These are phyloP conservation scores for Drosophila pseudotakahashii DNA, from an alignment of 2,888 invertebrate genomes.

Conservation along the genomic window DNA sequence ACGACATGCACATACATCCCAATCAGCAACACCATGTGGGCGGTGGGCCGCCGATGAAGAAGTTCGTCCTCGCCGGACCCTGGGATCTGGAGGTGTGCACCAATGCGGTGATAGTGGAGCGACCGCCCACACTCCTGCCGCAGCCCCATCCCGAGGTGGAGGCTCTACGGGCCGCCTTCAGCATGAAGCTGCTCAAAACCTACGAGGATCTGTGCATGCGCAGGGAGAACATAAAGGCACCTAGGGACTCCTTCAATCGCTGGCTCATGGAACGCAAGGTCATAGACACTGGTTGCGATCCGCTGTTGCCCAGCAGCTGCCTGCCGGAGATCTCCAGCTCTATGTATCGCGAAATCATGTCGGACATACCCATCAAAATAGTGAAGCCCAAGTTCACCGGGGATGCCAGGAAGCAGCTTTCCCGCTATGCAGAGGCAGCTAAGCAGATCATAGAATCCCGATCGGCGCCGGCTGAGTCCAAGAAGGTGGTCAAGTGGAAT, in stretches of 20 bases:
- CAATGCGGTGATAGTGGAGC: constrained; percentile 92
- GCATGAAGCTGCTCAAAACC: constrained; percentile 93
- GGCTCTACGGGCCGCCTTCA: constrained; percentile 91
- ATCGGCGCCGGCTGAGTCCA: constrained; percentile 95
- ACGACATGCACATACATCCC: constrained; percentile 82
- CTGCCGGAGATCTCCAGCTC: constrained; percentile 95
- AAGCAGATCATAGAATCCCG: constrained; percentile 98
- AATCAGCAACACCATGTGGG: constrained; percentile 63
- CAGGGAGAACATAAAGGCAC: constrained; percentile 96
- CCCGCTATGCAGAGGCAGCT: constrained; percentile 97
- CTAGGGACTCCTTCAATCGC: constrained; percentile 97
- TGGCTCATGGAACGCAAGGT: constrained; percentile 99
- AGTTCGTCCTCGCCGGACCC: constrained; percentile 94
- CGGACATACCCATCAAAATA: constrained; percentile 98
- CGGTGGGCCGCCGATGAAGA: constrained; percentile 91
- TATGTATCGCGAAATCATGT: constrained; percentile 99
- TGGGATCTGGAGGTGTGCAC: constrained; percentile 98
- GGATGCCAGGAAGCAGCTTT: constrained; percentile 97
- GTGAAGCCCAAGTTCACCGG: constrained; percentile 97
- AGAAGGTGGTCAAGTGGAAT: constrained; percentile 99
- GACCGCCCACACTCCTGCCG: constrained; percentile 92
- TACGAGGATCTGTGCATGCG: constrained; percentile 98
- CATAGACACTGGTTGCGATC: constrained; percentile 94
- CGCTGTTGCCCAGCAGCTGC: constrained; percentile 95
- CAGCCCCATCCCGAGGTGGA: constrained; percentile 98